Percentiles rank a stretch among this genome's conserved stretches.
These are phyloP conservation scores for Otis tarda DNA, from an alignment of 2,113 vertebrate species.

Conservation along the genomic window DNA sequence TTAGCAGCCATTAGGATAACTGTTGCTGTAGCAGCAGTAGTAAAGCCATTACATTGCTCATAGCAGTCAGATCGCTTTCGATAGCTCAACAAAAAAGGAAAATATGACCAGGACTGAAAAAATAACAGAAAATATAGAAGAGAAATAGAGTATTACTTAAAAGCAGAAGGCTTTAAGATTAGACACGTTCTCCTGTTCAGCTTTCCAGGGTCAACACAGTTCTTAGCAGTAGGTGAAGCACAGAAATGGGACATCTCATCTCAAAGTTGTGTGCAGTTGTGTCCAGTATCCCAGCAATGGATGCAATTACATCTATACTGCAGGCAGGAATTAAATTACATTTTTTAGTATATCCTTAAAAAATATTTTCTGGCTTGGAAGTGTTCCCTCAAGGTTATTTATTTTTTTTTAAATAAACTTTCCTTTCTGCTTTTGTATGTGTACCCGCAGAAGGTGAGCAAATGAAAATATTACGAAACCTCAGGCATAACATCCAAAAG, in stretches of 20 bases:
- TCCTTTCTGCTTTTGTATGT: not conserved
- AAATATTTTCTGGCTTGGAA: not conserved
- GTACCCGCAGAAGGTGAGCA: not conserved
- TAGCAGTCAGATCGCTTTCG: not conserved
- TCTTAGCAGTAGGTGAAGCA: not conserved
- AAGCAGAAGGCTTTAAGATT: not conserved
- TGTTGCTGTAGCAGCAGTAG: not conserved
- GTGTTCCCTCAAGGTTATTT: not conserved
- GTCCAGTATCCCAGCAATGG: not conserved
- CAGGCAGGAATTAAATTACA: not conserved
- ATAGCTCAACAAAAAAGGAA: not conserved
- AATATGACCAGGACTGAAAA: not conserved
- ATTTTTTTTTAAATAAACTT: not conserved
- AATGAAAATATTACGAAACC: not conserved
- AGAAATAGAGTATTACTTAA: not conserved
- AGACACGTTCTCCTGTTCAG: not conserved
- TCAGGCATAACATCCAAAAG: not conserved
- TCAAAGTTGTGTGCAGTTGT: not conserved
- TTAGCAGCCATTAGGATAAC: not conserved
- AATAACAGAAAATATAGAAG: not conserved
- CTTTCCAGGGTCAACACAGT: not conserved
- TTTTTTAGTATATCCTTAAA: not conserved
- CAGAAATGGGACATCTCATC: not conserved
- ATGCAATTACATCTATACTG: not conserved
- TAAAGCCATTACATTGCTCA: not conserved